Percentiles rank a stretch among this genome's conserved stretches.
phyloP scores from a whole-genome alignment of 2,113 vertebrate species.

The Lethenteron reissneri region DNA sequence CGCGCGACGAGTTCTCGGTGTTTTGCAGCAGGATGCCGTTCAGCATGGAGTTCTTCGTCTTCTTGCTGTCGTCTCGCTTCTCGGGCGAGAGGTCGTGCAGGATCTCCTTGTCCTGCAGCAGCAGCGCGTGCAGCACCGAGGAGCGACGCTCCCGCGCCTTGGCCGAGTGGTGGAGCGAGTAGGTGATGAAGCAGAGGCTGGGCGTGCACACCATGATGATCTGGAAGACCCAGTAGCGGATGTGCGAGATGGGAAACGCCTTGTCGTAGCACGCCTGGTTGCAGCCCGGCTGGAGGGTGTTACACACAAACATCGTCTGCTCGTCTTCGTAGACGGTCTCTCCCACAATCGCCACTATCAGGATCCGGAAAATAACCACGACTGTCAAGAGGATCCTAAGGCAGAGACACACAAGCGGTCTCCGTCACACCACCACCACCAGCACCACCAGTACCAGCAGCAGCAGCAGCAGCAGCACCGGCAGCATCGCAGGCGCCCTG shows the following conservation, averaged over 20 bases:
- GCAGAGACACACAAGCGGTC: constrained; percentile 9
- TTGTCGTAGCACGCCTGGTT: constrained; percentile 69
- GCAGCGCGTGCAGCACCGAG: constrained; percentile 39
- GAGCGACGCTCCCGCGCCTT: constrained; percentile 45
- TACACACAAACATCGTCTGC: constrained; percentile 65
- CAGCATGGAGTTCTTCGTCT: constrained; percentile 20
- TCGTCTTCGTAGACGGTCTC: constrained; percentile 70
- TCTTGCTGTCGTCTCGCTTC: constrained; percentile 18
- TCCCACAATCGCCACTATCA: constrained; percentile 61
- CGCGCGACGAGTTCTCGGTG: constrained; percentile 25
- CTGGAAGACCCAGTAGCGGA: constrained; percentile 76
- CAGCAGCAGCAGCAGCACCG: no score
- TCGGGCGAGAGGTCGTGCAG: constrained; percentile 15
- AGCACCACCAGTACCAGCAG: no score
- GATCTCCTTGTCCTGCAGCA: constrained; percentile 26
- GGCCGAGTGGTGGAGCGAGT: constrained; percentile 55
- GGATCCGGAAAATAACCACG: constrained; percentile 66
- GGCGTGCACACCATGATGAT: constrained; percentile 69
- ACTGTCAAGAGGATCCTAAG: constrained; percentile 59
- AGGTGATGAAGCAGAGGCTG: constrained; percentile 70
- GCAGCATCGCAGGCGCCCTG: no score
- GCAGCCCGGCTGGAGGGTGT: constrained; percentile 59
- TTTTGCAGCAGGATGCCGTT: constrained; percentile 36
- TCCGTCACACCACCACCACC: no score
- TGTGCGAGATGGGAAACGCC: constrained; percentile 67